Evolutionary conservation across 30 jellyfish, hydroid and myxozoan genomes (phyloP), one percentile per base, ranked within the genome.

Genomic region (Sanderia malayensis): DNA sequence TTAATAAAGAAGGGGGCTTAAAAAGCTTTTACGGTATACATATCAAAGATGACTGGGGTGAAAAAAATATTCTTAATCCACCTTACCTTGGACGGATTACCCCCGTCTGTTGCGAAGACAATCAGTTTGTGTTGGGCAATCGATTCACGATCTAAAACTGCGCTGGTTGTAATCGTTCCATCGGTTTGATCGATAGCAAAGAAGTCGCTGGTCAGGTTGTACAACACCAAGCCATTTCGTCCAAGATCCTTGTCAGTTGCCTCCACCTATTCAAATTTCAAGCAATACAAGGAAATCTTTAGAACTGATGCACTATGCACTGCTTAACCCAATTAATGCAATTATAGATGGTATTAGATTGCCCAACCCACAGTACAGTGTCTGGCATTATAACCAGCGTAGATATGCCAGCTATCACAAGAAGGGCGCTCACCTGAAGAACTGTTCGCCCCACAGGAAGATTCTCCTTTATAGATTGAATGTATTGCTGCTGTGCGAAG

Each of bases 241-340:
- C 77, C 90, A 21, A 73, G 47, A 59, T 81, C 93, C 27, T 29
- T 81, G 49, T 81, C 93, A 2, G 61, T 15, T 1, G 93, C 84
- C 44, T 25, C 0, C n/a, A 81, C 85, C 93, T 81, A 57, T 0
- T n/a, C 19, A 57, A 19, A 66, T 21, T 10, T 2, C 22, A 45
- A 46, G 70, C 52, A 13, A 37, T 13, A 37, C 13, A 37, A 37
- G 52, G 52, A 37, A n/a, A n/a, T n/a, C n/a, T n/a, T n/a, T n/a
- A n/a, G n/a, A n/a, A n/a, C n/a, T n/a, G n/a, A n/a, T n/a, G n/a
- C n/a, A n/a, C n/a, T n/a, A n/a, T n/a, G n/a, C n/a, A n/a, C n/a
- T n/a, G n/a, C n/a, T n/a, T n/a, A n/a, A n/a, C n/a, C n/a, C n/a
- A n/a, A n/a, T n/a, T n/a, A n/a, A n/a, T n/a, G n/a, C n/a, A n/a